phyloP scores from a whole-genome alignment of 2,113 vertebrate species.

The Taxidea taxus region DNA sequence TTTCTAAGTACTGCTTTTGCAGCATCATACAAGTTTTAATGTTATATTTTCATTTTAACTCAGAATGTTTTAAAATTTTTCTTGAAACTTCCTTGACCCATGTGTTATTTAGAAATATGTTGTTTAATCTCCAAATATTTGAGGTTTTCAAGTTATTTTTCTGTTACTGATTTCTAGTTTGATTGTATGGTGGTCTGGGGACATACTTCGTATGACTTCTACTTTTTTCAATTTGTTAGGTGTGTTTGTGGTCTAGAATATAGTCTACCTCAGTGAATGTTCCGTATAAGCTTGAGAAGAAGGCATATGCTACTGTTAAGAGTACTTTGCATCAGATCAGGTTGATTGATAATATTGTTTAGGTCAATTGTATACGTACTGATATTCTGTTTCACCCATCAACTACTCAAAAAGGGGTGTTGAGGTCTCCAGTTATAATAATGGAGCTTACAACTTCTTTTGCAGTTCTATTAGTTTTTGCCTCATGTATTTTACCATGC shows the following conservation, averaged over 20 bases:
- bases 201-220: neutral
- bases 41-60: neutral
- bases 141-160: neutral
- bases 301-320: neutral
- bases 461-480: neutral
- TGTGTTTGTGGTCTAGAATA: neutral
- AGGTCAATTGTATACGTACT: neutral
- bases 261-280: neutral
- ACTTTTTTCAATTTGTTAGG: neutral
- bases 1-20: neutral
- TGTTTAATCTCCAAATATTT: neutral
- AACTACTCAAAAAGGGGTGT: neutral
- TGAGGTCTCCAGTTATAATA: neutral
- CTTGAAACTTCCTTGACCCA: neutral
- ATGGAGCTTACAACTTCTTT: neutral
- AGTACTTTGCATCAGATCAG: neutral
- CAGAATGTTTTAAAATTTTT: neutral
- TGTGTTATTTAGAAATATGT: neutral
- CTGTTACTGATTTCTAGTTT: neutral
- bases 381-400: neutral
- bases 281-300: neutral
- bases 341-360: neutral
- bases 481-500: neutral
- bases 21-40: neutral
- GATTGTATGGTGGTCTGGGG: neutral